phyloP scores from a whole-genome alignment of 2,888 invertebrate species.

The Heliconius sara region DNA sequence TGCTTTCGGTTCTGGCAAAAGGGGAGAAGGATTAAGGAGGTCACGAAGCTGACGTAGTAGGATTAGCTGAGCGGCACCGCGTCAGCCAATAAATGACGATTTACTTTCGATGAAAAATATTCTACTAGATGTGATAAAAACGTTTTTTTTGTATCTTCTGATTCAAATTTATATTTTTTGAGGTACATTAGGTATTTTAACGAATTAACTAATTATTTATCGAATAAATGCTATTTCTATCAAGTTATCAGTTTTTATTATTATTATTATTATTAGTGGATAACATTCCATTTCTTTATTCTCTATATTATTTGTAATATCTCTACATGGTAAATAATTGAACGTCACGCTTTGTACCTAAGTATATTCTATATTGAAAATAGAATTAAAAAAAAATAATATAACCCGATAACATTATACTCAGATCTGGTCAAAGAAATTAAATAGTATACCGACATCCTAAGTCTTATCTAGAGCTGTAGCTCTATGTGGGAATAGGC shows the following conservation, averaged over 20 bases:
- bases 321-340: not conserved
- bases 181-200: not conserved
- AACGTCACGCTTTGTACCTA: not conserved
- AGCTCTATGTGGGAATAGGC: slow-evolving; percentile 61
- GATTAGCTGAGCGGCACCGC: slow-evolving; percentile 70
- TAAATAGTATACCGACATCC: not conserved
- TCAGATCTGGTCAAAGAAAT: not conserved
- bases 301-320: no score
- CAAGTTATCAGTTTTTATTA: no score
- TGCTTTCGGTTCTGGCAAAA: slow-evolving; percentile 65
- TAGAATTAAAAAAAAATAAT: not conserved
- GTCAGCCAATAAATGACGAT: slow-evolving; percentile 75
- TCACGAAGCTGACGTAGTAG: slow-evolving; percentile 77
- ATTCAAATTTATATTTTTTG: not conserved
- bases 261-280: no score
- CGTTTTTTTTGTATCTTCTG: not conserved
- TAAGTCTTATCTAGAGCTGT: slow-evolving; percentile 54
- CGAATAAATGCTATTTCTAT: not conserved
- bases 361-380: not conserved
- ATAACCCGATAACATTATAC: not conserved
- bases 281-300: no score
- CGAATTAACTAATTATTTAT: not conserved
- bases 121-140: slow-evolving; percentile 52
- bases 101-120: slow-evolving; percentile 51
- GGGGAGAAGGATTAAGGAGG: slow-evolving; percentile 78